Percentiles rank a stretch among this genome's conserved stretches.
Conservation (phyloP, 2,113 vertebrate species). For the Lepidothrix coronata region DNA sequence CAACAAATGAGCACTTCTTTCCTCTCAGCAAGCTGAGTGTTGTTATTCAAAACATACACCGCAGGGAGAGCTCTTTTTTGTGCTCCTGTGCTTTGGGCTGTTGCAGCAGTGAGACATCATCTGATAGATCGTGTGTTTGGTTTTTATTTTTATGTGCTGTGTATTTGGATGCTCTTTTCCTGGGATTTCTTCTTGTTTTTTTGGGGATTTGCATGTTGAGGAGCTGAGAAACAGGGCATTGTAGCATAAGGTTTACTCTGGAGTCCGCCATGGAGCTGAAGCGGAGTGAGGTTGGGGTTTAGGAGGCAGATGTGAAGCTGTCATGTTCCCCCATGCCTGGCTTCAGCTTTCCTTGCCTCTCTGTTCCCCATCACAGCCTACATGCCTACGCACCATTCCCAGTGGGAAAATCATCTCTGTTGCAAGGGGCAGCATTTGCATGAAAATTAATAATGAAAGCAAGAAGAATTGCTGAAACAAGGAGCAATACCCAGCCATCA, state of each 20-base stretch:
- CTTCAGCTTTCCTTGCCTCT: background rate
- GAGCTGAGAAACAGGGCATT: background rate
- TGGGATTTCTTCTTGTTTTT: background rate
- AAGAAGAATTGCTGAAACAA: background rate
- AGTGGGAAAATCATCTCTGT: background rate
- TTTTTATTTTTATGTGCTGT: background rate
- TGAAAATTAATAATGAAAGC: background rate
- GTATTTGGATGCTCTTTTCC: background rate
- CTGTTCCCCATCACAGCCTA: background rate
- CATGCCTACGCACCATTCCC: background rate
- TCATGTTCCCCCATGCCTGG: background rate
- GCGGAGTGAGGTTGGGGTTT: background rate
- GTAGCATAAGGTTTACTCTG: background rate
- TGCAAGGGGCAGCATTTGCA: background rate
- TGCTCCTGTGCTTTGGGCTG: background rate
- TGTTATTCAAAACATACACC: background rate
- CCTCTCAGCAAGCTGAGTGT: background rate
- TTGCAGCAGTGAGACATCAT: background rate
- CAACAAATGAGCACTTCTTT: slow-evolving; percentile 16
- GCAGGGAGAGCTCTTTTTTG: background rate
- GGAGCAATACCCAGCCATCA: background rate
- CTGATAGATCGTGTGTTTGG: background rate
- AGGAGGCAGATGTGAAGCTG: background rate
- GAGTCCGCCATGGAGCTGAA: background rate
- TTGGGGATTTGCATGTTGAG: background rate